Base-by-base conservation (phyloP, 2,888 invertebrate species). In the Netelia melanura region DNA sequence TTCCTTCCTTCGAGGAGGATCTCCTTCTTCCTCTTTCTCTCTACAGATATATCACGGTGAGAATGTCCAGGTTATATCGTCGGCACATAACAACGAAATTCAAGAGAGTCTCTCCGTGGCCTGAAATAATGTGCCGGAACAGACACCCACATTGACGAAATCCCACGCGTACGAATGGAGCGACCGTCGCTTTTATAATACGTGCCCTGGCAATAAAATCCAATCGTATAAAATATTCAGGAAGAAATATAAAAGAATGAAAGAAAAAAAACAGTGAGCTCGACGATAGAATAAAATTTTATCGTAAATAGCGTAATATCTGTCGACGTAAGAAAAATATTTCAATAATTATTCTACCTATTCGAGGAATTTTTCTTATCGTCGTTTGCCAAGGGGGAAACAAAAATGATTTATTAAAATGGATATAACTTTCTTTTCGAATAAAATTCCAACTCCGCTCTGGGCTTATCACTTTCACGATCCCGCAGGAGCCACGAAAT, bases 101-200 rank as follows among this genome's bases (percentile, higher is more conserved):
- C 21, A n/a, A 52, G 17, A 71, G 17, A 74, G 74, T 5, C 76
- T 23, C 14, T 17, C 17, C 10, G 25, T 14, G 21, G 30, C 6
- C 52, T 54, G 10, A 44, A 56, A 68, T 44, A 61, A 68, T 54
- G 54, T 54, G 3, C 11, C 74, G 58, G 62, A 54, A 67, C 43
- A 54, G 52, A 83, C 65, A 78, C 74, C 74, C 82, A 58, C 82
- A 52, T 72, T 54, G 25, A 54, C 64, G 52, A 56, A 68, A 75
- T 61, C 67, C 68, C 62, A 78, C 78, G 68, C 54, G 61, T 52
- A n/a, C 68, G 52, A 44, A 80, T 56, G 52, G 5, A n/a, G 3
- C 38, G n/a, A 48, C 43, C 11, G 14, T 61, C 58, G 3, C 21
- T 48, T 6, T 30, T 70, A n/a, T 30, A 54, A 30, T 70, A 70